A percentile compares a stretch with the other conserved stretches of the same genome.
Conservation (phyloP, 92 coral and sea anemone species). For the Porites divaricata region DNA sequence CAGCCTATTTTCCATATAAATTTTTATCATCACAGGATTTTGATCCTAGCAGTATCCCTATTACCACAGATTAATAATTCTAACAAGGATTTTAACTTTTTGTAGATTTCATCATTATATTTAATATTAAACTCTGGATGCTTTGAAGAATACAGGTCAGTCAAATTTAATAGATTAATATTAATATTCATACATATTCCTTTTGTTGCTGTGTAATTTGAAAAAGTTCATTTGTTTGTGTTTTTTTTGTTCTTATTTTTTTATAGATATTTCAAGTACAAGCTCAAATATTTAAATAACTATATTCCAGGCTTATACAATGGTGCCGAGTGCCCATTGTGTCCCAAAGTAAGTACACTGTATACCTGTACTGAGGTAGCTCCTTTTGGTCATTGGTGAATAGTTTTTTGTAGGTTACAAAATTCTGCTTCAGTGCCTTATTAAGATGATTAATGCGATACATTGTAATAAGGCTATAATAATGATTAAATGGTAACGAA, state of each 20-base stretch:
- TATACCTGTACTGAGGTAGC: no score
- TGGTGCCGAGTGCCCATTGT: conserved; percentile 62
- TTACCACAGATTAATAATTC: neutral
- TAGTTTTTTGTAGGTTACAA: no score
- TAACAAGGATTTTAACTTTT: neutral
- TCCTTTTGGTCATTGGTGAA: no score
- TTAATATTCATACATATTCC: neutral
- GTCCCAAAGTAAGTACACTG: conserved; percentile 52
- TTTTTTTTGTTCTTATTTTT: no score
- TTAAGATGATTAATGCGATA: no score
- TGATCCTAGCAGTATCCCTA: neutral
- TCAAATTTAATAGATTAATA: neutral
- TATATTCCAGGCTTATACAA: conserved; percentile 40
- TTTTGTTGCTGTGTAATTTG: no score
- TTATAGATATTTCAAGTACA: conserved; percentile 50
- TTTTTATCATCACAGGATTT: neutral
- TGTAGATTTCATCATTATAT: conserved; percentile 54
- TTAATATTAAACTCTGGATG: conserved; percentile 58
- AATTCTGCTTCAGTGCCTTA: no score
- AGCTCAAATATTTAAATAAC: conserved; percentile 35
- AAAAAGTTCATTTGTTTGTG: no score
- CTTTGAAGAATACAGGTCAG: conserved; percentile 73
- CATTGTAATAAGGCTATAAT: no score
- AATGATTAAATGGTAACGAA: no score
- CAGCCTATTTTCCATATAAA: neutral